A percentile compares a stretch with the other conserved stretches of the same genome.
Evolutionary conservation across 1,140 invertebrate species (phyloP).

Genomic region (Panulirus ornatus): DNA sequence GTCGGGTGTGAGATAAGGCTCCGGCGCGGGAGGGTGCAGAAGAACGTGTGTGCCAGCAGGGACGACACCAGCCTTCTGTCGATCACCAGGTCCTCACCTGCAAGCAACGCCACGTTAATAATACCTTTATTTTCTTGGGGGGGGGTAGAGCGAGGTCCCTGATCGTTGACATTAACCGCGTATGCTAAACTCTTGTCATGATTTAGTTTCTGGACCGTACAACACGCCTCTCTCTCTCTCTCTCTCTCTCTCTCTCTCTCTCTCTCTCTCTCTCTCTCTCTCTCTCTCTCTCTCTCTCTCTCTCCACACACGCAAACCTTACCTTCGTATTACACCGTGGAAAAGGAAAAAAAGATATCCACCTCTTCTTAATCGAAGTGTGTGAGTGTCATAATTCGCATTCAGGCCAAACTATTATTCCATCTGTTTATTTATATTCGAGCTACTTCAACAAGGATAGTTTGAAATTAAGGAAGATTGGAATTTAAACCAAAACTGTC

Average conservation of each 20-base stretch:
- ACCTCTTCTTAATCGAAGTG: too few relatives aligned
- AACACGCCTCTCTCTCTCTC: background rate
- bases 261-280: background rate
- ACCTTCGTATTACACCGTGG: background rate
- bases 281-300: background rate
- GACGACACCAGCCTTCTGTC: conserved; percentile 15
- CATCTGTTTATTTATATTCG: too few relatives aligned
- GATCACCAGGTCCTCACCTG: conserved; percentile 40
- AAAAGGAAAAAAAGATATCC: background rate
- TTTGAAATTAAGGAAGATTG: too few relatives aligned
- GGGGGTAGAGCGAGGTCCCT: too few relatives aligned
- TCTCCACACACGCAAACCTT: background rate
- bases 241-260: conserved; percentile 8
- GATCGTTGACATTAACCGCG: too few relatives aligned
- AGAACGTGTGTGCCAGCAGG: conserved; percentile 50
- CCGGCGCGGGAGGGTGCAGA: conserved; percentile 38
- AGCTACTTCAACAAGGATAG: too few relatives aligned
- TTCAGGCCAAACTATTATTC: too few relatives aligned
- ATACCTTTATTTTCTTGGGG: too few relatives aligned
- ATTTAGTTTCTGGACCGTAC: background rate
- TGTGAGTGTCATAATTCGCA: too few relatives aligned
- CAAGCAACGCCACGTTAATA: too few relatives aligned
- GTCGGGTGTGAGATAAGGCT: conserved; percentile 36
- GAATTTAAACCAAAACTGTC: too few relatives aligned
- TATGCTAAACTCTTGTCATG: background rate